Evolutionary conservation across 2,113 vertebrate genomes (phyloP), one percentile per base, ranked within the genome.

Genomic region (Pungitius pungitius): DNA sequence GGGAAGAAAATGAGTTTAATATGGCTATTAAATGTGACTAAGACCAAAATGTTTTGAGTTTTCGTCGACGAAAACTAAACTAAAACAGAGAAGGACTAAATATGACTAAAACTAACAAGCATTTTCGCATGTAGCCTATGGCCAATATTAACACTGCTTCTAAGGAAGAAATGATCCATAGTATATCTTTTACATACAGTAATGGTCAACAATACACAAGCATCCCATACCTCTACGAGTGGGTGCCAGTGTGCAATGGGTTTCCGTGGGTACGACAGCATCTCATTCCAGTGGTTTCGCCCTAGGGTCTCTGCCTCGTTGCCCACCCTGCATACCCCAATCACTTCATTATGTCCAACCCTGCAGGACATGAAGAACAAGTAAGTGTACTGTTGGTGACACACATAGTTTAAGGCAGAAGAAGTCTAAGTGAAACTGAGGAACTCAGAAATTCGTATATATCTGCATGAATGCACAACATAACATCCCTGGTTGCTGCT

Each of bases 201-300:
- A 4, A 43, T 43, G 42, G 42, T 43, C 96, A 37, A 6, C 40
- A 17, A 24, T 33, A 37, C 47, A 54, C 35, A 54, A 12, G 17
- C 20, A 4, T 8, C 0, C 1, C 91, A 87, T 95, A 99, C 97
- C 97, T 99, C 97, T 56, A 95, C 80, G 43, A 99, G 95, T 0
- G 94, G 93, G 86, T 99, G 97, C 97, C 97, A 99, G 90, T 96
- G 97, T 77, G 97, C 97, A 6, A 98, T 96, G 82, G 98, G 98
- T 82, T 99, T 99, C 82, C 97, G 95, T 24, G 98, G 98, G 27
- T 98, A 99, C 0, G 95, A 94, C 26, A 99, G 84, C 98, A 99
- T 99, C 90, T 99, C 98, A 0, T 91, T 97, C 98, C 98, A 99
- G 93, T 99, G 98, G 86, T 98, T 96, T 1, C 97, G 95, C 22